Conservation (phyloP, 2,113 vertebrate genomes). For the Lampris incognitus region DNA sequence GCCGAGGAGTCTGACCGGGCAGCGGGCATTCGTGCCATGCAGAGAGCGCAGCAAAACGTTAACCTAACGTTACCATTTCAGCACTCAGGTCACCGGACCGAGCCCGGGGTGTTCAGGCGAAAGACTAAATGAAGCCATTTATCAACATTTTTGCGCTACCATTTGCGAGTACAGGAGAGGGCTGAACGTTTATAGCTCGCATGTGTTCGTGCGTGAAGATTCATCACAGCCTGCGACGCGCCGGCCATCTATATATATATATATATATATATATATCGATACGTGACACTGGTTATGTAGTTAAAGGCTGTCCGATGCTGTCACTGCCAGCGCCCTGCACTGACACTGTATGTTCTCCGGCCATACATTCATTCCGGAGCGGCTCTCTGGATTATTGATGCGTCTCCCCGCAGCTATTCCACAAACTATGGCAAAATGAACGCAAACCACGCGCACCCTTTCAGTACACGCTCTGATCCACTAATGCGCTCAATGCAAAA, state of each 20-base stretch:
- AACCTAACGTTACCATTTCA: slow-evolving; percentile 43
- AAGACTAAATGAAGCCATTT: slow-evolving; percentile 47
- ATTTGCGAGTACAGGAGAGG: slow-evolving; percentile 8
- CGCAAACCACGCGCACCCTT: slow-evolving; percentile 16
- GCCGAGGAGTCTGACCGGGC: slow-evolving; percentile 29
- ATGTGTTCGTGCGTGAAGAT: slow-evolving; percentile 46
- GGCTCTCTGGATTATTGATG: slow-evolving; percentile 21
- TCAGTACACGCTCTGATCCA: slow-evolving; percentile 10
- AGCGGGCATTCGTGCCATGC: slow-evolving; percentile 26
- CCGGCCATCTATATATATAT: slow-evolving; percentile 18
- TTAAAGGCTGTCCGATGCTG: slow-evolving; percentile 57
- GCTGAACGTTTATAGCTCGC: slow-evolving; percentile 16
- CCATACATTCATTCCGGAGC: slow-evolving; percentile 13
- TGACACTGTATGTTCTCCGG: slow-evolving; percentile 27
- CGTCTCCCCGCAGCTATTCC: slow-evolving; percentile 26
- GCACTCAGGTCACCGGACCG: slow-evolving; percentile 45
- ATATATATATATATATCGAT: background rate
- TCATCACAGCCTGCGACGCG: slow-evolving; percentile 27
- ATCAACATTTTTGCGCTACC: slow-evolving; percentile 36
- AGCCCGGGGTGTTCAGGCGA: slow-evolving; percentile 53
- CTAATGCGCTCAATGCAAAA: slow-evolving; percentile 8
- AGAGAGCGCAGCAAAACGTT: slow-evolving; percentile 27
- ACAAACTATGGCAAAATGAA: slow-evolving; percentile 54
- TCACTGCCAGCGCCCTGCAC: slow-evolving; percentile 60
- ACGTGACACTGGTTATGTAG: slow-evolving; percentile 30